Evolutionary conservation across 2,888 invertebrate genomes (phyloP).

Genomic region (Biston betularia): DNA sequence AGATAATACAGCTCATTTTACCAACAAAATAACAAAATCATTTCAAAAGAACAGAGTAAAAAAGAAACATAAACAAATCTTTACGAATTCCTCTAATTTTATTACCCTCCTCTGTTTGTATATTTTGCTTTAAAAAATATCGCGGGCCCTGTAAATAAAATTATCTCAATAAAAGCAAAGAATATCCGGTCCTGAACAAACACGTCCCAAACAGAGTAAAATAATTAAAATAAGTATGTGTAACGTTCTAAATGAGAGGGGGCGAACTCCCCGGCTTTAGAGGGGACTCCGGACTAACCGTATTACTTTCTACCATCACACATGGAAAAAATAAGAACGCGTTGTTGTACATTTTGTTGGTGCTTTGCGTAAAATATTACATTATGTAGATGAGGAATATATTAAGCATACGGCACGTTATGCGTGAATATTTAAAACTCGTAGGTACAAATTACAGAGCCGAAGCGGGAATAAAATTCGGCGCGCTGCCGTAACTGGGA

Average conservation of each 20-base stretch:
- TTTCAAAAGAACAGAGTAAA: slow-evolving; percentile 6
- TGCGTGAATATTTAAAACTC: slow-evolving; percentile 76
- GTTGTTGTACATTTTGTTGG: slow-evolving; percentile 54
- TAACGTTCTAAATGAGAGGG: slow-evolving; percentile 26
- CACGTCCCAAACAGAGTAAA: slow-evolving; percentile 39
- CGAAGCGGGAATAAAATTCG: slow-evolving; percentile 55
- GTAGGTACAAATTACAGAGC: slow-evolving; percentile 65
- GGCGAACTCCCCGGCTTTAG: slow-evolving; percentile 3
- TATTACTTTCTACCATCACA: slow-evolving; percentile 36
- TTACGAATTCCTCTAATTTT: slow-evolving; percentile 25
- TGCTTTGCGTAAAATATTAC: slow-evolving; percentile 67
- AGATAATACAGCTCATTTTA: slow-evolving; percentile 1
- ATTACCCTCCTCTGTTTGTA: slow-evolving; percentile 26
- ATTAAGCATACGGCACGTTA: slow-evolving; percentile 70
- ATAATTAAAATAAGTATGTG: slow-evolving; percentile 47
- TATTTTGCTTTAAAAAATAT: slow-evolving; percentile 29
- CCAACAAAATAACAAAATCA: slow-evolving; percentile 6
- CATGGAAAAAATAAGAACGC: slow-evolving; percentile 51
- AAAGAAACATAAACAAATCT: slow-evolving; percentile 18
- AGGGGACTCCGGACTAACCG: slow-evolving; percentile 16
- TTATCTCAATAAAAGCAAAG: slow-evolving; percentile 43
- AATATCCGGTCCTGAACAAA: slow-evolving; percentile 45
- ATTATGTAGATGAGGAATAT: slow-evolving; percentile 76
- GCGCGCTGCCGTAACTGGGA: slow-evolving; percentile 46
- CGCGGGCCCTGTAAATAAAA: slow-evolving; percentile 29